Evolutionary conservation across 2,797 vertebrate species (phyloP).

Genomic region (Miichthys miiuy): DNA sequence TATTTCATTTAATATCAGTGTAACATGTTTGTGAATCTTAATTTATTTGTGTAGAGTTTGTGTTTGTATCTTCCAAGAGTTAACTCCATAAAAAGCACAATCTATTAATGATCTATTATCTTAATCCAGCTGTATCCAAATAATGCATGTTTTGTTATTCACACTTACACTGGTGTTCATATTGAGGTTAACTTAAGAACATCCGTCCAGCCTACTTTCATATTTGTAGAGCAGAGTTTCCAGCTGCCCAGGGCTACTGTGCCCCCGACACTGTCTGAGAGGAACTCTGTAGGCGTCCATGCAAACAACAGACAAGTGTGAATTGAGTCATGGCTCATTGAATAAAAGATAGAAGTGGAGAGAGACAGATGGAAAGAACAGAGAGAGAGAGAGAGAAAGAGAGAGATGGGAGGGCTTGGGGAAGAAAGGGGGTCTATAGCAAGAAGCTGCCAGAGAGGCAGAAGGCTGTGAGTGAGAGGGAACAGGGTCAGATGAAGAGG

Average conservation of each 20-base stretch:
- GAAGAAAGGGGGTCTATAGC: conserved; percentile 20
- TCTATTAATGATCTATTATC: not conserved
- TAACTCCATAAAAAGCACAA: not conserved
- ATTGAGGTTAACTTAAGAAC: conserved; percentile 10
- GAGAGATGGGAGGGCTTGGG: not conserved
- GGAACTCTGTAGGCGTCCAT: conserved; percentile 75
- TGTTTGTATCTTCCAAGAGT: not conserved
- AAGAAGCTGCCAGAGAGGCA: conserved; percentile 19
- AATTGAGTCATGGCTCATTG: conserved; percentile 79
- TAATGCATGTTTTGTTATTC: not conserved
- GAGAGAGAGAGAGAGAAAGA: conserved; percentile 16
- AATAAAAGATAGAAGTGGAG: conserved; percentile 60
- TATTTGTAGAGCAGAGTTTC: not conserved
- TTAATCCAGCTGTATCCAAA: not conserved
- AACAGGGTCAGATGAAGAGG: conserved; percentile 28
- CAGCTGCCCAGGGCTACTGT: not conserved
- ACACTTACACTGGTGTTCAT: not conserved
- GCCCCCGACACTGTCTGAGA: conserved; percentile 35
- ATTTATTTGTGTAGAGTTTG: not conserved
- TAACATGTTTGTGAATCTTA: not conserved
- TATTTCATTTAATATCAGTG: not conserved
- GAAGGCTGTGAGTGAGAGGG: conserved; percentile 25
- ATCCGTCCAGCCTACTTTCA: not conserved
- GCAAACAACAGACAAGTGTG: conserved; percentile 76
- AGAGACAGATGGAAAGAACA: conserved; percentile 23